phyloP scores from a whole-genome alignment of 2,888 invertebrate genomes.

The Cerceris ruficornis region DNA sequence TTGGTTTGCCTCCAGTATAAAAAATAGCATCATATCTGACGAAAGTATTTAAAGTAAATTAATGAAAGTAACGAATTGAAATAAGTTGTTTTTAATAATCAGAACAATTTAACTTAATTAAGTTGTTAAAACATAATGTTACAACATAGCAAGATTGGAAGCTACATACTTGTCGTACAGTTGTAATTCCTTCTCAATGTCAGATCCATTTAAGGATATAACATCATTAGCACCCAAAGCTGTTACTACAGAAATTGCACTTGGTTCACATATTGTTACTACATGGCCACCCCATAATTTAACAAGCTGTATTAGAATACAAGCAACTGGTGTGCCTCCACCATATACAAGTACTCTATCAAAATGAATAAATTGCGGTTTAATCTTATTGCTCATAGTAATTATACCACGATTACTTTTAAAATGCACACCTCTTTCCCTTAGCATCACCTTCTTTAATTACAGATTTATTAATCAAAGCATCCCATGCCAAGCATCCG shows the following conservation, averaged over 20 bases:
- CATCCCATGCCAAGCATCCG: slow-evolving; percentile 84
- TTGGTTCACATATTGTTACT: slow-evolving; percentile 83
- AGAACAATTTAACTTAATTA: too few relatives aligned
- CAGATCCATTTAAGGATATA: slow-evolving; percentile 78
- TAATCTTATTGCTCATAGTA: slow-evolving; percentile 11
- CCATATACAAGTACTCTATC: slow-evolving; percentile 84
- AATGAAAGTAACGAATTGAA: too few relatives aligned
- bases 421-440: slow-evolving; percentile 82
- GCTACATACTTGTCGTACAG: slow-evolving; percentile 73
- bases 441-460: slow-evolving; percentile 82
- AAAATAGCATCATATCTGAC: slow-evolving; percentile 82
- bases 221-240: slow-evolving; percentile 84
- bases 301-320: slow-evolving; percentile 84
- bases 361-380: slow-evolving; percentile 32
- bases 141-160: too few relatives aligned
- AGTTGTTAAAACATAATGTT: too few relatives aligned
- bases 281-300: slow-evolving; percentile 84
- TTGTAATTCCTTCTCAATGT: slow-evolving; percentile 74
- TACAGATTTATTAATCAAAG: slow-evolving; percentile 81
- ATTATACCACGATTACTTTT: background rate
- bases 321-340: slow-evolving; percentile 84
- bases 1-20: slow-evolving; percentile 81
- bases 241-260: slow-evolving; percentile 83
- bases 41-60: background rate
- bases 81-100: too few relatives aligned